A percentile compares a stretch with the other conserved stretches of the same genome.
These are phyloP conservation scores for Asobara japonica DNA, from an alignment of 1,140 invertebrate species.

Conservation along the genomic window DNA sequence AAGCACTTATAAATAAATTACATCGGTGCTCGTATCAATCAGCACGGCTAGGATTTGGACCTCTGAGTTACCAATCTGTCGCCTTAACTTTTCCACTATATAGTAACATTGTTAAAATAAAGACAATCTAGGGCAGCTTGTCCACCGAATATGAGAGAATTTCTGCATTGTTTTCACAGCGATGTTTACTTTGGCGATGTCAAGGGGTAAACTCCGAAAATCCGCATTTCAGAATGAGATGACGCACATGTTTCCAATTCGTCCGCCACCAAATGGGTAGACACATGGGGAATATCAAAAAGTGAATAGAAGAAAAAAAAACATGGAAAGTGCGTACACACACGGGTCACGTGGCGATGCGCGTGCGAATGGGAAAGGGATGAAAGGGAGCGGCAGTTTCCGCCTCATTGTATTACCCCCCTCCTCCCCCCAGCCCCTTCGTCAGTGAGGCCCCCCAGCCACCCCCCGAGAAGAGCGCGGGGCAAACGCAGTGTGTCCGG, in stretches of 20 bases:
- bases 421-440: slow-evolving; percentile 23
- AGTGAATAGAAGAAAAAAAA: neutral
- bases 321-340: neutral
- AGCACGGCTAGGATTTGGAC: too few species aligned
- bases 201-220: neutral
- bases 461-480: neutral
- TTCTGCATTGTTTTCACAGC: neutral
- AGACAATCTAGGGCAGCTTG: too few species aligned
- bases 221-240: neutral
- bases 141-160: too few species aligned
- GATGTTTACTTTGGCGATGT: neutral
- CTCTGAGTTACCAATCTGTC: too few species aligned
- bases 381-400: slow-evolving; percentile 11
- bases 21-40: too few species aligned
- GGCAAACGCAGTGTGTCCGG: too few species aligned
- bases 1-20: too few species aligned
- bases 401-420: slow-evolving; percentile 31
- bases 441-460: slow-evolving; percentile 13
- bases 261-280: neutral
- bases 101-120: too few species aligned
- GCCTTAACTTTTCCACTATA: too few species aligned
- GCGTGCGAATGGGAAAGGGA: slow-evolving; percentile 8
- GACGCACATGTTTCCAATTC: neutral
- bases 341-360: neutral
- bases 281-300: neutral